phyloP scores from a whole-genome alignment of 2,797 vertebrate genomes.

The Etheostoma perlongum region DNA sequence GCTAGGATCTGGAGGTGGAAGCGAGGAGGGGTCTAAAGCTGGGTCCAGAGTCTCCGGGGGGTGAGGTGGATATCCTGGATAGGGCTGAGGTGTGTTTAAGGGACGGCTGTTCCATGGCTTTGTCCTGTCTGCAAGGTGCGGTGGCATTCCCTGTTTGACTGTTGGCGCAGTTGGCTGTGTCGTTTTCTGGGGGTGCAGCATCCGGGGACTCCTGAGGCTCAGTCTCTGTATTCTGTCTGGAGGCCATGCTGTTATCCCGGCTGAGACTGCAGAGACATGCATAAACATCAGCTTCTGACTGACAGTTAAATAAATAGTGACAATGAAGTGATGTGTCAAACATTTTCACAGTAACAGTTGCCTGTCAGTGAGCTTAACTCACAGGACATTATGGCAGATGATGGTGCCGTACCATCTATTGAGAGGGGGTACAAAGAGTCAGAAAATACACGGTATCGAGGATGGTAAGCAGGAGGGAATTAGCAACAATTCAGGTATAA shows the following conservation, averaged over 20 bases:
- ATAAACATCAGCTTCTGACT: constrained; percentile 53
- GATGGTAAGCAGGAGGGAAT: constrained; percentile 13
- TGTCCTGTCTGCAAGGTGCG: constrained; percentile 77
- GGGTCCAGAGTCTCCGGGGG: constrained; percentile 91
- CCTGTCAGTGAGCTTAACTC: constrained; percentile 21
- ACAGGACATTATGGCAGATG: constrained; percentile 24
- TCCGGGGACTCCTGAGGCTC: constrained; percentile 91
- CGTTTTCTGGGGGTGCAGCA: constrained; percentile 87
- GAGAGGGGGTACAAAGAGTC: not conserved
- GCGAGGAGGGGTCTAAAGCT: constrained; percentile 94
- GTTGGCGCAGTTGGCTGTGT: constrained; percentile 70
- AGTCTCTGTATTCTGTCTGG: constrained; percentile 95
- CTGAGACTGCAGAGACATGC: constrained; percentile 86
- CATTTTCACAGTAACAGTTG: constrained; percentile 30
- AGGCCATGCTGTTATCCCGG: constrained; percentile 93
- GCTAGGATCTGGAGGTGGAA: constrained; percentile 97
- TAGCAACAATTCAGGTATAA: constrained; percentile 34
- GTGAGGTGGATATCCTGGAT: constrained; percentile 87
- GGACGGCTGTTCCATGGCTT: constrained; percentile 68
- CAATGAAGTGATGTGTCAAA: constrained; percentile 24
- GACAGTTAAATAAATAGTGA: constrained; percentile 26
- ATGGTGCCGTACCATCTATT: constrained; percentile 2
- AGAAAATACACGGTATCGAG: not conserved
- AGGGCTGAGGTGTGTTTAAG: constrained; percentile 84
- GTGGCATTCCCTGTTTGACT: constrained; percentile 83